Conservation (phyloP, 2,888 invertebrate species). For the Dryadula phaetusa region DNA sequence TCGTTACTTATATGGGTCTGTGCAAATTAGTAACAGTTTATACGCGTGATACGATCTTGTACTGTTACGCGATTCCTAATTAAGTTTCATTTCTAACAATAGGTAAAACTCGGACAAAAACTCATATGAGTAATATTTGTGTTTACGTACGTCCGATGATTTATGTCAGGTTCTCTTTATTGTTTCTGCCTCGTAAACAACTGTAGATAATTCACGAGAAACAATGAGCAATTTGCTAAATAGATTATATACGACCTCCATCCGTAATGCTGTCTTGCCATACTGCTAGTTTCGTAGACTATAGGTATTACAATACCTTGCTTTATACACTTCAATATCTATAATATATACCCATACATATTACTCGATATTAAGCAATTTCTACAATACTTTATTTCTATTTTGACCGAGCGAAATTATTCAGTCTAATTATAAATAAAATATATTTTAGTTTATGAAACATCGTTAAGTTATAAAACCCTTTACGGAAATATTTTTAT, state of each 20-base stretch:
- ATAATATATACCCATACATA: slow-evolving; percentile 30
- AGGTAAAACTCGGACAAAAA: slow-evolving; percentile 60
- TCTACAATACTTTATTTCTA: slow-evolving; percentile 1
- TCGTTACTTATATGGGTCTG: slow-evolving; percentile 60
- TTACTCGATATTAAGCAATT: slow-evolving; percentile 16
- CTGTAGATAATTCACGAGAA: slow-evolving; percentile 73
- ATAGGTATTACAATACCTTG: slow-evolving; percentile 67
- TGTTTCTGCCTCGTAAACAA: slow-evolving; percentile 79
- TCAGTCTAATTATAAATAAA: slow-evolving; percentile 23
- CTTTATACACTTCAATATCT: slow-evolving; percentile 38
- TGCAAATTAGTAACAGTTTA: slow-evolving; percentile 43
- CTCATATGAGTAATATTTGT: slow-evolving; percentile 65
- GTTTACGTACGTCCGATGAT: slow-evolving; percentile 74
- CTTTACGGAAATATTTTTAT: slow-evolving; percentile 41
- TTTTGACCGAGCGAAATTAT: slow-evolving; percentile 21
- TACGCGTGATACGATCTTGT: slow-evolving; percentile 54
- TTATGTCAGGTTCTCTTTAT: slow-evolving; percentile 77
- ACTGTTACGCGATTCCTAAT: slow-evolving; percentile 55
- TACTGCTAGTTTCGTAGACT: slow-evolving; percentile 77
- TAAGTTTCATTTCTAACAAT: slow-evolving; percentile 69
- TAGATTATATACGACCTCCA: slow-evolving; percentile 82
- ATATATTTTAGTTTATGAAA: slow-evolving; percentile 34
- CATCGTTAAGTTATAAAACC: slow-evolving; percentile 38
- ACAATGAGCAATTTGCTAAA: slow-evolving; percentile 83
- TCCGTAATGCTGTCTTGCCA: slow-evolving; percentile 83